Conservation (phyloP, 2,113 vertebrate genomes). For the Calidris pygmaea region DNA sequence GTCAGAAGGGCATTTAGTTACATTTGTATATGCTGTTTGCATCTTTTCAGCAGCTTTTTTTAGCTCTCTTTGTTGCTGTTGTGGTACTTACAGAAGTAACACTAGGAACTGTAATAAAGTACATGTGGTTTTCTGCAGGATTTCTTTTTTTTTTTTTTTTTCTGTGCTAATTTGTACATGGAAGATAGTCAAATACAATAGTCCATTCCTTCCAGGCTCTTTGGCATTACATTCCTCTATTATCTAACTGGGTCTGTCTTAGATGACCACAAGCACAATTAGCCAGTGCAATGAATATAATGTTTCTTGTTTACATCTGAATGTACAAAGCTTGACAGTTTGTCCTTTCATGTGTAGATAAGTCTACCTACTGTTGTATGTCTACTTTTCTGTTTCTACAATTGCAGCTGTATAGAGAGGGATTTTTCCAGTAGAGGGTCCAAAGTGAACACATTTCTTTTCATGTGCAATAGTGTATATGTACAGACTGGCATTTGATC, state of each 20-base stretch:
- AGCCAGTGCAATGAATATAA: slow-evolving; percentile 67
- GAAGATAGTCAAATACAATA: slow-evolving; percentile 77
- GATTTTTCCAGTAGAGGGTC: not conserved
- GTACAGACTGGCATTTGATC: not conserved
- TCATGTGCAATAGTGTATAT: not conserved
- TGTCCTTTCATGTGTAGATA: not conserved
- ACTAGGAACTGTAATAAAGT: slow-evolving; percentile 74
- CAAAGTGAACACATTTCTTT: not conserved
- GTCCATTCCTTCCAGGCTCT: slow-evolving; percentile 56
- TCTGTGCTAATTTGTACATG: slow-evolving; percentile 67
- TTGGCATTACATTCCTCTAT: slow-evolving; percentile 48
- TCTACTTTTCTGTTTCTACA: not conserved
- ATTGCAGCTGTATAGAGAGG: not conserved
- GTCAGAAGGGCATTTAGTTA: slow-evolving; percentile 66
- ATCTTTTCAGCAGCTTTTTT: slow-evolving; percentile 66
- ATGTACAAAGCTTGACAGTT: not conserved
- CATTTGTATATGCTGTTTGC: slow-evolving; percentile 65
- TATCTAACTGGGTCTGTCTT: slow-evolving; percentile 68
- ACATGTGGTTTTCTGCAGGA: slow-evolving; percentile 71
- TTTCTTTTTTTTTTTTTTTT: slow-evolving; percentile 57
- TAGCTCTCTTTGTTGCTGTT: slow-evolving; percentile 56
- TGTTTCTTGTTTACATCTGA: slow-evolving; percentile 66
- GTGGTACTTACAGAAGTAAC: slow-evolving; percentile 52
- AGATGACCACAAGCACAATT: slow-evolving; percentile 63
- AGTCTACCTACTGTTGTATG: not conserved